A percentile compares a stretch with the other conserved stretches of the same genome.
Conservation (phyloP, 2,797 vertebrate genomes). For the Ispidina picta region DNA sequence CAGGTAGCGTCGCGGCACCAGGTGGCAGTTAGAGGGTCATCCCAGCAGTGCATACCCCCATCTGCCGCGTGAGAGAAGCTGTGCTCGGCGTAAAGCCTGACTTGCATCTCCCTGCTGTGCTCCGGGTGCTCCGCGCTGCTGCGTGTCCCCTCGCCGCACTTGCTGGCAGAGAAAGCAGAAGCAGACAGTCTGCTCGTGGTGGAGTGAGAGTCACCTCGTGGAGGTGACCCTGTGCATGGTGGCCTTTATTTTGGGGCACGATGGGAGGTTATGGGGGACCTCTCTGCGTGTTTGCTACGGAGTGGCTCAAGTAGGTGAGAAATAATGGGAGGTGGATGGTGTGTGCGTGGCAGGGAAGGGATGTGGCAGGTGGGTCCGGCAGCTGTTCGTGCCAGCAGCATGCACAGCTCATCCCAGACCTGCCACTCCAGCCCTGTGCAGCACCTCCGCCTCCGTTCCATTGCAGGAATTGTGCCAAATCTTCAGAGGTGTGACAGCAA, state of each 20-base stretch:
- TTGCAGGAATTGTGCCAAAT: neutral
- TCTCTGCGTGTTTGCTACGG: fast-evolving
- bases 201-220: fast-evolving
- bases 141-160: fast-evolving
- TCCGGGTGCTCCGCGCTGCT: fast-evolving
- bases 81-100: neutral
- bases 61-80: neutral
- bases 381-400: fast-evolving
- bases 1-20: neutral
- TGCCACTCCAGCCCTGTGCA: fast-evolving
- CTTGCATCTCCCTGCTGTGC: neutral
- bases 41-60: neutral
- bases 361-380: neutral
- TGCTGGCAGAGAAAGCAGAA: neutral
- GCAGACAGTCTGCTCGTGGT: fast-evolving
- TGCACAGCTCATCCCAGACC: neutral
- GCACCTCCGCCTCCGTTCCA: neutral
- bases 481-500: neutral
- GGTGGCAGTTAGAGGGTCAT: neutral
- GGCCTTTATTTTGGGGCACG: fast-evolving
- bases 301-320: neutral
- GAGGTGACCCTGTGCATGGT: fast-evolving
- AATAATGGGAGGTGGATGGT: neutral
- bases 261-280: fast-evolving
- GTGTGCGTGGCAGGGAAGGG: neutral